Evolutionary conservation across 1,140 invertebrate species (phyloP).

Genomic region (Atta cephalotes): DNA sequence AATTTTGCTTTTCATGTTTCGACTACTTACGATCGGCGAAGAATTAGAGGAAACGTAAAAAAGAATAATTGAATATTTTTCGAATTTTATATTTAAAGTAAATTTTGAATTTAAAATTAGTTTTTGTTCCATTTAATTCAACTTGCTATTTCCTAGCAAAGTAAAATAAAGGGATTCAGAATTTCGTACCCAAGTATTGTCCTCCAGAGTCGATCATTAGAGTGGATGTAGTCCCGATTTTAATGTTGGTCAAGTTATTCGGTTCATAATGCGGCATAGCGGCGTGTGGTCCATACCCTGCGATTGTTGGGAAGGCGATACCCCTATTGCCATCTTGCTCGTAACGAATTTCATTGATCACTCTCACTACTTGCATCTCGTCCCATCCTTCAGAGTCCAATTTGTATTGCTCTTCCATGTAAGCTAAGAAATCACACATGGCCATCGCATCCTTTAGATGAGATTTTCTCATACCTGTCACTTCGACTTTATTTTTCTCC

Average conservation of each 20-base stretch:
- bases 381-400: slow-evolving; percentile 87
- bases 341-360: slow-evolving; percentile 89
- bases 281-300: slow-evolving; percentile 94
- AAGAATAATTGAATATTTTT: neutral
- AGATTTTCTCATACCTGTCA: slow-evolving; percentile 94
- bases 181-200: slow-evolving; percentile 89
- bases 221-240: slow-evolving; percentile 90
- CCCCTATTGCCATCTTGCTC: slow-evolving; percentile 90
- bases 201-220: slow-evolving; percentile 91
- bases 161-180: neutral
- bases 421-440: slow-evolving; percentile 95
- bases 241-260: slow-evolving; percentile 90
- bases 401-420: slow-evolving; percentile 90
- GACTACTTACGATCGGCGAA: neutral
- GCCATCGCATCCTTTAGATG: slow-evolving; percentile 95
- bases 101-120: neutral
- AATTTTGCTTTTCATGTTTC: neutral
- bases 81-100: neutral
- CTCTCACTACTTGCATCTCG: slow-evolving; percentile 90
- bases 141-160: neutral
- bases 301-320: slow-evolving; percentile 95
- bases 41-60: neutral
- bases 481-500: slow-evolving; percentile 94
- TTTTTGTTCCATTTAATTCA: neutral
- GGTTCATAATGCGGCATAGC: slow-evolving; percentile 97